Base-by-base conservation (phyloP, 2,797 vertebrate genomes). In the Taeniopygia guttata region DNA sequence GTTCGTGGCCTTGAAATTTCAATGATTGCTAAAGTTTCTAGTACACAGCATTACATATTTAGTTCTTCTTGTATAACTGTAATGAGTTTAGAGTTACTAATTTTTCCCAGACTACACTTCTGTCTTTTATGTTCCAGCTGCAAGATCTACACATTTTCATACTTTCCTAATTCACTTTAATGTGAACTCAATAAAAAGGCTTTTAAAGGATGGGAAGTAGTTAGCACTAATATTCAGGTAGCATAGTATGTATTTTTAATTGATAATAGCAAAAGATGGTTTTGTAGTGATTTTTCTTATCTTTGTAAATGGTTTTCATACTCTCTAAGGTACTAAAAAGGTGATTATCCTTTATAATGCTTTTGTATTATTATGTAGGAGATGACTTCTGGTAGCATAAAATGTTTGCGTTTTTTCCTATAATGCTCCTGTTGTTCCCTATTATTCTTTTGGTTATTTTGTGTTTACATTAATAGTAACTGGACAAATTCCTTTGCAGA, bases 251-350 rank as follows among this genome's bases (percentile, higher is more conserved):
- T 62, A 20, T 69, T 38, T 73, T 82, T 86, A 87, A 74, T 84
- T 87, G 81, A 62, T 72, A 89, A 85, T 38, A 56, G 42, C 55
- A 94, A 82, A 87, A 74, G 21, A 9, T 60, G 14, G 1, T 62
- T 87, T 90, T 82, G 25, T 63, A 15, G 34, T 78, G 68, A 36
- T 92, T 93, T 94, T 94, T 91, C 15, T 91, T 91, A 62, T 76
- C 21, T 73, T 56, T 87, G 38, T 77, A 60, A 89, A 77, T 92
- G n/a, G 32, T 67, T 90, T 87, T 89, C 43, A 23, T 74, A 34
- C 5, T 60, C 89, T 86, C n/a, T 86, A 82, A 86, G 69, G 52
- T 72, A 55, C 51, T 92, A 70, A 70, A 32, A 84, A 90, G 32
- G 32, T 93, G 72, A 43, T 84, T 93, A 66, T 90, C 48, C 59